phyloP scores from a whole-genome alignment of 2,888 invertebrate genomes.

The Macrosoma leucophasiata region DNA sequence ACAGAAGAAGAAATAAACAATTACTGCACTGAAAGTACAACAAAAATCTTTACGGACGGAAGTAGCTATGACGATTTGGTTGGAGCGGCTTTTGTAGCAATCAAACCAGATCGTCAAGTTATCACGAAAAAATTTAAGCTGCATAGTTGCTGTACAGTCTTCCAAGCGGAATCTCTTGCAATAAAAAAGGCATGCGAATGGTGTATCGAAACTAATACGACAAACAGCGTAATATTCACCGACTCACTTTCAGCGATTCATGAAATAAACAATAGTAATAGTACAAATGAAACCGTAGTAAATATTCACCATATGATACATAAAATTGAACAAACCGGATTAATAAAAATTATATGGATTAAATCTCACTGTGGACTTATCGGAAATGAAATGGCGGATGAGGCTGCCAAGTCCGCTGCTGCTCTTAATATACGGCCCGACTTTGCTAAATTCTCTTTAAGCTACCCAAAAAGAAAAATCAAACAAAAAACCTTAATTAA shows the following conservation, averaged over 20 bases:
- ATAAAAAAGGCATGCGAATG: neutral
- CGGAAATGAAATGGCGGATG: constrained; percentile 8
- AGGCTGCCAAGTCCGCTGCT: no score
- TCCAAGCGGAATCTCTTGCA: constrained; percentile 15
- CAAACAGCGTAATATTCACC: neutral
- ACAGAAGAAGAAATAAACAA: neutral
- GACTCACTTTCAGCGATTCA: neutral
- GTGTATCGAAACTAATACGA: neutral
- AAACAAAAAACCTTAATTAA: no score
- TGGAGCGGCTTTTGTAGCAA: constrained; percentile 14
- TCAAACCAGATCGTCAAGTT: constrained; percentile 7
- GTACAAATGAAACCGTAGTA: neutral
- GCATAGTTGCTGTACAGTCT: constrained; percentile 16
- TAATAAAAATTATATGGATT: constrained; percentile 4
- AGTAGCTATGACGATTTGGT: constrained; percentile 18
- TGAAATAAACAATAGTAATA: neutral
- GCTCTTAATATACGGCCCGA: no score
- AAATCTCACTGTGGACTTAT: constrained; percentile 1
- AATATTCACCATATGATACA: neutral
- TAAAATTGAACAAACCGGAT: constrained; percentile 1
- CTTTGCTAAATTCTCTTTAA: no score
- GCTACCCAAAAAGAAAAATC: no score
- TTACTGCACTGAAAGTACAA: constrained; percentile 2
- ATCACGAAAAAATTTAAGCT: constrained; percentile 6
- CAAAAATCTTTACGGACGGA: constrained; percentile 18